Base-by-base conservation (phyloP, 2,888 invertebrate species). In the Tipula vernalis region DNA sequence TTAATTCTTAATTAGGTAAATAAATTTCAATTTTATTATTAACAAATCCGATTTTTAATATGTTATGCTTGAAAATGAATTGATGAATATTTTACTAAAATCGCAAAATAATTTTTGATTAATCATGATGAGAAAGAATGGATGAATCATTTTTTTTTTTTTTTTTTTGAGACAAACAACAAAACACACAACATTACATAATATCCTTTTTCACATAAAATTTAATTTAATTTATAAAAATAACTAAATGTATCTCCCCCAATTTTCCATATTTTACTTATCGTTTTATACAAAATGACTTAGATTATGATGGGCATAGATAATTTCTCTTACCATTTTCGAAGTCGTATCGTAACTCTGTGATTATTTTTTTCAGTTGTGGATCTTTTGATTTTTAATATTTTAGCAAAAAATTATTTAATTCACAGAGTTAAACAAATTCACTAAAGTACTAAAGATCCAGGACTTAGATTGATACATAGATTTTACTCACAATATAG, bases 401-500 rank as follows among this genome's bases (percentile, higher is more conserved):
- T 71, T 71, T 71, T 28, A 71, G 71, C 28, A 5, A 71, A 71
- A 8, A 71, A 28, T 57, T 28, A 71, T 57, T 57, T 57, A 57
- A 57, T n/a, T 57, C 51, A 57, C 51, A 57, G 51, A 57, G 51
- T 57, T 57, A 57, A 57, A 57, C 51, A 57, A 57, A 57, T 57
- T 57, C 15, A 57, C 15, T 15, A 57, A 57, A 57, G 51, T 57
- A 57, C 51, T 57, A 57, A 57, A 57, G 15, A 57, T 5, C 15
- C 71, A 28, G 18, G 28, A 28, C 51, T n/a, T 71, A 71, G 71
- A 51, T 28, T 71, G 8, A 12, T 71, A 71, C 28, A 71, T 28
- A 71, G 71, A 71, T 71, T 71, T 87, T 88, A 89, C 89, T 89
- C 89, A 90, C 90, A 83, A 91, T 91, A 88, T 91, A 91, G 0